Percentiles rank a stretch among this genome's conserved stretches.
These are phyloP conservation scores for Tachysurus vachellii DNA, from an alignment of 2,113 vertebrate genomes.

Conservation along the genomic window DNA sequence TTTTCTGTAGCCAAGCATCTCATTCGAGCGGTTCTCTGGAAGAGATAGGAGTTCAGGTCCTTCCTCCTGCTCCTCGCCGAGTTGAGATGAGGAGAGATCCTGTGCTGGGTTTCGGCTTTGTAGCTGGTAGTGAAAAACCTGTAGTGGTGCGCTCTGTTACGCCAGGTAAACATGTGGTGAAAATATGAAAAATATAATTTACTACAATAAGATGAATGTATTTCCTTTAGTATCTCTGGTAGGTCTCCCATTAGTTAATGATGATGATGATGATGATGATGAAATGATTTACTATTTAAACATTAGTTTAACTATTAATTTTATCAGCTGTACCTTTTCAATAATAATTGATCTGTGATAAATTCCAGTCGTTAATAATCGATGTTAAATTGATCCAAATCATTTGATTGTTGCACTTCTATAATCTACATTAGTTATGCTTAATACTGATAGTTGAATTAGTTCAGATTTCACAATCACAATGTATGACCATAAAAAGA, in stretches of 20 bases:
- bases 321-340: not conserved
- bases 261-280: not conserved
- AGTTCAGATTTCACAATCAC: not conserved
- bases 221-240: not conserved
- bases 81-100: constrained; percentile 96
- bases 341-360: not conserved
- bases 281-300: not conserved
- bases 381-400: not conserved
- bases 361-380: not conserved
- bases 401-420: not conserved
- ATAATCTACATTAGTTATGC: not conserved
- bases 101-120: constrained; percentile 93
- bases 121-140: constrained; percentile 96
- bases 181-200: not conserved
- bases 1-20: constrained; percentile 82
- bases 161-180: constrained; percentile 76
- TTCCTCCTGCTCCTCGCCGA: constrained; percentile 84
- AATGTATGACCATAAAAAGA: not conserved
- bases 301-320: not conserved
- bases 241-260: not conserved
- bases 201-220: not conserved
- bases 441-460: not conserved
- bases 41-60: constrained; percentile 84
- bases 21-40: constrained; percentile 85
- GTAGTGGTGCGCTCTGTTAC: constrained; percentile 97